Conservation (phyloP, 1,140 invertebrate species). For the Neodiprion pinetum region DNA sequence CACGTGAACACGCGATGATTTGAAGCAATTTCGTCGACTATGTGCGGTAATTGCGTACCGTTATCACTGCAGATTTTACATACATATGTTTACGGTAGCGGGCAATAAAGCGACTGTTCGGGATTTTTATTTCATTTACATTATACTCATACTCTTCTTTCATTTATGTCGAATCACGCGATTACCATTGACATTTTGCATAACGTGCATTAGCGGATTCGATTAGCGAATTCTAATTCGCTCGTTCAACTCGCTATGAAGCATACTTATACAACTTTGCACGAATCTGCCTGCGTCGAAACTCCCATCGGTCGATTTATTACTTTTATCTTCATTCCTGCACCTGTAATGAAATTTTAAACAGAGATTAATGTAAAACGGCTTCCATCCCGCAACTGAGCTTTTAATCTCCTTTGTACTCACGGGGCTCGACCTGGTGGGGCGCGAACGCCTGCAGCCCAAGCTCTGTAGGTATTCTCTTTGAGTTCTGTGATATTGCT, state of each 20-base stretch:
- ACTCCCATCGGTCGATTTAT: background rate
- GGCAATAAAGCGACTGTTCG: background rate
- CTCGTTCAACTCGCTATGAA: background rate
- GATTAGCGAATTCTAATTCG: background rate
- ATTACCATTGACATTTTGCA: background rate
- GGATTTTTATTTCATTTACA: background rate
- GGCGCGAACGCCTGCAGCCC: background rate
- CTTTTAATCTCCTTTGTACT: background rate
- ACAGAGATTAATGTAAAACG: conserved; percentile 3
- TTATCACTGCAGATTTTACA: too few relatives aligned
- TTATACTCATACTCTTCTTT: background rate
- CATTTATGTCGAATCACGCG: background rate
- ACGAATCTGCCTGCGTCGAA: too few relatives aligned
- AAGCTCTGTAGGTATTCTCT: background rate
- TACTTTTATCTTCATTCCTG: background rate
- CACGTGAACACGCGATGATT: background rate
- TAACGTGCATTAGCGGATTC: background rate
- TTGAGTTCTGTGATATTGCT: background rate
- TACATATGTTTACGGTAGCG: background rate
- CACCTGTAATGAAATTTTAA: conserved; percentile 5
- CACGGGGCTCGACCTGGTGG: background rate
- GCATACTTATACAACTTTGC: too few relatives aligned
- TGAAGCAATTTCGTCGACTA: background rate
- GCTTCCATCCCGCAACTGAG: background rate
- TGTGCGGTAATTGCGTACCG: too few relatives aligned